phyloP scores from a whole-genome alignment of 2,113 vertebrate genomes.

The Zootoca vivipara region DNA sequence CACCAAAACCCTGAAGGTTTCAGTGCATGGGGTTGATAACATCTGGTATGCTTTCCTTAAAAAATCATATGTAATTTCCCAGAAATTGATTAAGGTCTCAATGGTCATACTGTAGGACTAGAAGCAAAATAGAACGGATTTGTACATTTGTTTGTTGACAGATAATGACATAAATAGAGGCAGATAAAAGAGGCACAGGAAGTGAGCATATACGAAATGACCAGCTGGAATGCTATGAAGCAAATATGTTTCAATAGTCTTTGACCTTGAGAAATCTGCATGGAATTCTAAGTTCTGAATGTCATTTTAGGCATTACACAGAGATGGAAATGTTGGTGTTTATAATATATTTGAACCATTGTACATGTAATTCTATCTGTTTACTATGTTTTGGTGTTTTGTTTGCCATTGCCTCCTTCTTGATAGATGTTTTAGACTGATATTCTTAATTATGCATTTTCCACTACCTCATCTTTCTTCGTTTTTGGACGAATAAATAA shows the following conservation, averaged over 20 bases:
- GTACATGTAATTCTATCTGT: not conserved
- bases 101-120: not conserved
- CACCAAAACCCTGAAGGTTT: constrained; percentile 20
- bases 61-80: not conserved
- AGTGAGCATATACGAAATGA: constrained; percentile 37
- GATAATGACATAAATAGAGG: constrained; percentile 33
- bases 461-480: not conserved
- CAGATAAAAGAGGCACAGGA: constrained; percentile 36
- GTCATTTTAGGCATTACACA: constrained; percentile 21
- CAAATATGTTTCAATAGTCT: constrained; percentile 57
- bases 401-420: not conserved
- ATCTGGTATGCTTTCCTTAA: constrained; percentile 26
- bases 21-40: constrained; percentile 7
- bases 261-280: constrained; percentile 47
- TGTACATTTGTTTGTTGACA: constrained; percentile 36
- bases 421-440: not conserved
- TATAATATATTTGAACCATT: not conserved
- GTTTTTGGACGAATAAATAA: not conserved
- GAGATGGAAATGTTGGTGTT: not conserved
- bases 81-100: constrained; percentile 8
- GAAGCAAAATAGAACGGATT: not conserved
- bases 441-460: constrained; percentile 8
- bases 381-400: not conserved
- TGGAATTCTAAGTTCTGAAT: constrained; percentile 23
- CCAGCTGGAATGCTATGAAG: constrained; percentile 27